phyloP scores from a whole-genome alignment of 2,113 vertebrate genomes.

The Condylura cristata region DNA sequence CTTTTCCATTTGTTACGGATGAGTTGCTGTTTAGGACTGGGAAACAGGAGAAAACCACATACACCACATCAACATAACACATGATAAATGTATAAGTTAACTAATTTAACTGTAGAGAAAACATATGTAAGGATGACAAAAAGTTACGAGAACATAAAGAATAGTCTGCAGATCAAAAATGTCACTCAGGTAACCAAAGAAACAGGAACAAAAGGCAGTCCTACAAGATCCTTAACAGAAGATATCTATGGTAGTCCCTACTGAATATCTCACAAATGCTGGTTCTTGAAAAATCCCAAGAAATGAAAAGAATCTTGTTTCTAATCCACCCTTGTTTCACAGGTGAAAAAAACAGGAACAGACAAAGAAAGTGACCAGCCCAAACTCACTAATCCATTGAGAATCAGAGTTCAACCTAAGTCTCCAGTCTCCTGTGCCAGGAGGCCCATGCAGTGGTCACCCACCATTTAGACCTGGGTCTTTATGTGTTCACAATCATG shows the following conservation, averaged over 20 bases:
- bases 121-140: background rate
- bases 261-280: background rate
- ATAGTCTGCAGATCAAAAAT: slow-evolving; percentile 48
- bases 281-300: background rate
- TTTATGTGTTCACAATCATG: background rate
- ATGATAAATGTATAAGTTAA: slow-evolving; percentile 60
- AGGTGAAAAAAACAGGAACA: background rate
- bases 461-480: background rate
- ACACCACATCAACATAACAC: slow-evolving; percentile 64
- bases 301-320: background rate
- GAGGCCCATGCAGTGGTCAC: background rate
- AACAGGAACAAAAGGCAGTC: background rate
- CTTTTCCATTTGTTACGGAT: background rate
- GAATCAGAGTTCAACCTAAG: background rate
- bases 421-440: background rate
- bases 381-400: background rate
- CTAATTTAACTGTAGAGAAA: slow-evolving; percentile 53
- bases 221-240: background rate
- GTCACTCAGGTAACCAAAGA: background rate
- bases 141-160: background rate
- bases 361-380: background rate
- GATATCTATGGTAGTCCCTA: background rate
- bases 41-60: background rate
- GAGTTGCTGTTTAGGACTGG: background rate
- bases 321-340: background rate